Evolutionary conservation across 2,888 invertebrate species (phyloP).

Genomic region (Thymelicus sylvestris): DNA sequence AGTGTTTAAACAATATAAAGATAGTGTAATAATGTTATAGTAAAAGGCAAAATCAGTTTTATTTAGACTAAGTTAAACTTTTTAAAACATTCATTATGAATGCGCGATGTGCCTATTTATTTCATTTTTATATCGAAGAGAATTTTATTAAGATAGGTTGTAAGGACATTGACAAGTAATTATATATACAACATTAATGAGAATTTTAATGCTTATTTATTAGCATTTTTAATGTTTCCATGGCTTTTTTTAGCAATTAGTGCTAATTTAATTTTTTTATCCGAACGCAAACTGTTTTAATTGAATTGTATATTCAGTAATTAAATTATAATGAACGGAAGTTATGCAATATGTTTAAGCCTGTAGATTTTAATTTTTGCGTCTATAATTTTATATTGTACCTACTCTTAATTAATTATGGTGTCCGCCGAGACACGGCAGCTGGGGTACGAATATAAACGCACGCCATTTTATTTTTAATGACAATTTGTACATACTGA

Average conservation of each 20-base stretch:
- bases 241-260: slow-evolving; percentile 51
- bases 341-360: slow-evolving; percentile 74
- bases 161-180: slow-evolving; percentile 68
- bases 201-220: slow-evolving; percentile 4
- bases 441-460: slow-evolving; percentile 51
- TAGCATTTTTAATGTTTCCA: slow-evolving; percentile 55
- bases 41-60: slow-evolving; percentile 65
- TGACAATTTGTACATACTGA: slow-evolving; percentile 28
- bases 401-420: slow-evolving; percentile 29
- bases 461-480: slow-evolving; percentile 30
- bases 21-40: slow-evolving; percentile 52
- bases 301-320: slow-evolving; percentile 76
- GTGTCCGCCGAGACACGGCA: slow-evolving; percentile 51
- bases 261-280: slow-evolving; percentile 48
- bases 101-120: slow-evolving; percentile 81
- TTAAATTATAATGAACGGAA: slow-evolving; percentile 65
- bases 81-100: slow-evolving; percentile 70
- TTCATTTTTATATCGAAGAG: slow-evolving; percentile 71
- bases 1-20: slow-evolving; percentile 56
- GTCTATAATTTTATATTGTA: slow-evolving; percentile 53
- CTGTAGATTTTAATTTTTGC: slow-evolving; percentile 58
- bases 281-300: slow-evolving; percentile 45
- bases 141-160: slow-evolving; percentile 67
- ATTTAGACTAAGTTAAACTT: slow-evolving; percentile 63
- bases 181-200: slow-evolving; percentile 45